These are phyloP conservation scores for Hormaphis cornu DNA, from an alignment of 1,140 invertebrate genomes.

Conservation along the genomic window DNA sequence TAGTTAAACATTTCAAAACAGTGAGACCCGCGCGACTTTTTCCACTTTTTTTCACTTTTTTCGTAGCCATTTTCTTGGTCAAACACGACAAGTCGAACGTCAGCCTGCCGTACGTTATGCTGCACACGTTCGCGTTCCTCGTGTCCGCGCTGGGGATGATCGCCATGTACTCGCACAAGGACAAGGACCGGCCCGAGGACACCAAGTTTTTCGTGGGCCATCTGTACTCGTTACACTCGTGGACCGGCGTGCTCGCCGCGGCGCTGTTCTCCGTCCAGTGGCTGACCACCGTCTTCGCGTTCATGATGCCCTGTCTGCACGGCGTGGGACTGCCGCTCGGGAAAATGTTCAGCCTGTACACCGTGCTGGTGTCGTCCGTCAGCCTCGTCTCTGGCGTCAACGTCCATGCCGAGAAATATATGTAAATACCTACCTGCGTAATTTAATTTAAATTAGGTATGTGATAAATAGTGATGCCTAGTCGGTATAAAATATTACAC, in stretches of 20 bases:
- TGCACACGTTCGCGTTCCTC: conserved; percentile 18
- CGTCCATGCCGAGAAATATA: neutral
- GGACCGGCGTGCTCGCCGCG: neutral
- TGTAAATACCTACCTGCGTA: neutral
- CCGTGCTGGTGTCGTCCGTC: neutral
- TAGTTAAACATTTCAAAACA: no score
- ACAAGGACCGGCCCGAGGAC: neutral
- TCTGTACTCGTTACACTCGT: neutral
- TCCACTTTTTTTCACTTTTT: no score
- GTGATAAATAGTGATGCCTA: no score
- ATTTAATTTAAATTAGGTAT: neutral
- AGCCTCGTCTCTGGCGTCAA: neutral
- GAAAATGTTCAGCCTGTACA: conserved; percentile 7
- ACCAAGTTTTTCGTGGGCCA: neutral
- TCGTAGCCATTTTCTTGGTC: conserved; percentile 9
- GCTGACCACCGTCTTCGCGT: neutral
- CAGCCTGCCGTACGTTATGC: neutral
- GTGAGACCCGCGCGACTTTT: no score
- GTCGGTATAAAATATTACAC: no score
- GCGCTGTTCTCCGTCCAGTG: neutral
- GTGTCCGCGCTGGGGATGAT: neutral
- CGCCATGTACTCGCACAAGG: neutral
- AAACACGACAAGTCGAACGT: neutral
- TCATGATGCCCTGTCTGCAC: conserved; percentile 3
- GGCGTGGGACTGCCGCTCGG: neutral